phyloP scores from a whole-genome alignment of 2,113 vertebrate genomes.

The Halichoerus grypus region DNA sequence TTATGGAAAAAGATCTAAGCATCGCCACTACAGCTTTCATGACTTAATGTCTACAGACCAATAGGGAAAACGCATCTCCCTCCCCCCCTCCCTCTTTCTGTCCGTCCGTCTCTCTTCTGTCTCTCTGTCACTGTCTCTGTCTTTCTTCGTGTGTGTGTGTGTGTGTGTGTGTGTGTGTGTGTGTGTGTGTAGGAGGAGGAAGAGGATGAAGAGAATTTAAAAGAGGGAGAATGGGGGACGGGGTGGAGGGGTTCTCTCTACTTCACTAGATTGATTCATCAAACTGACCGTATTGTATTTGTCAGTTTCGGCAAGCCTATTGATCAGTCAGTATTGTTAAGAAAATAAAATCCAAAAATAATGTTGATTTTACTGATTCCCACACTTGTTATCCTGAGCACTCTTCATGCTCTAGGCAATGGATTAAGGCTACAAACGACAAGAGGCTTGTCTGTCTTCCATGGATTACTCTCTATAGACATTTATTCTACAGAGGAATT shows the following conservation, averaged over 20 bases:
- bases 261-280: slow-evolving; percentile 85
- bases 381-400: slow-evolving; percentile 87
- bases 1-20: slow-evolving; percentile 74
- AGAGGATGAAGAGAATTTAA: slow-evolving; percentile 39
- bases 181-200: not conserved
- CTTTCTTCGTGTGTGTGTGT: not conserved
- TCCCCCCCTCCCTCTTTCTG: slow-evolving; percentile 18
- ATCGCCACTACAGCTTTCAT: slow-evolving; percentile 74
- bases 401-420: slow-evolving; percentile 87
- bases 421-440: slow-evolving; percentile 88
- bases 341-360: slow-evolving; percentile 87
- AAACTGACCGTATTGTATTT: slow-evolving; percentile 85
- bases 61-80: slow-evolving; percentile 70
- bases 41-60: slow-evolving; percentile 73
- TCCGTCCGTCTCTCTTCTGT: not conserved
- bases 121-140: not conserved
- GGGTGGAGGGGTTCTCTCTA: not conserved
- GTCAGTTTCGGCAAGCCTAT: slow-evolving; percentile 84
- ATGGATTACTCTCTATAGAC: slow-evolving; percentile 88
- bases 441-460: slow-evolving; percentile 88
- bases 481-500: slow-evolving; percentile 85
- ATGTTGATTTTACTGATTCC: slow-evolving; percentile 89
- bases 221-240: slow-evolving; percentile 21
- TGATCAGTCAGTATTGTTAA: slow-evolving; percentile 86
- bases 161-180: no score